phyloP scores from a whole-genome alignment of 2,888 invertebrate genomes.

The Ceratothoa steindachneri region DNA sequence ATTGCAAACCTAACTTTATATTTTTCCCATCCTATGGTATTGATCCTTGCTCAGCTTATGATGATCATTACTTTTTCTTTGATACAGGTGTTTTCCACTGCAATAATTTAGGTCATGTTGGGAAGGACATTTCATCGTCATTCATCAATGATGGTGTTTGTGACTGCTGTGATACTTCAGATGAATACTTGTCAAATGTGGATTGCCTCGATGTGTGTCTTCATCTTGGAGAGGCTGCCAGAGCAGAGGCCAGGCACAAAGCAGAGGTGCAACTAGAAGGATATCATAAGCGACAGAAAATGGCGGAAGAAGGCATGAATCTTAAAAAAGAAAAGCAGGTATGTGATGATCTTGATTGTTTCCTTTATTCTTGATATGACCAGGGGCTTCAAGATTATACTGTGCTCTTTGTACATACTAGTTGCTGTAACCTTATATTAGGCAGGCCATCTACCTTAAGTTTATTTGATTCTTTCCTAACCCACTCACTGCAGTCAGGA shows the following conservation, averaged over 20 bases:
- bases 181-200: constrained; percentile 60
- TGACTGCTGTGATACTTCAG: constrained; percentile 86
- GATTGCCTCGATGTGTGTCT: constrained; percentile 33
- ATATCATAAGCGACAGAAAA: constrained; percentile 32
- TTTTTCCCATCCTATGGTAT: no score
- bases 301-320: constrained; percentile 43
- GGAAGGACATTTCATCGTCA: constrained; percentile 51
- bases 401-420: neutral
- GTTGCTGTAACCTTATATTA: no score
- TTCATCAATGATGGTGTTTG: constrained; percentile 57
- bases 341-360: neutral
- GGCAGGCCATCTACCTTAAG: no score
- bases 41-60: no score
- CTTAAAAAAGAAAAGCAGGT: constrained; percentile 39
- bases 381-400: neutral
- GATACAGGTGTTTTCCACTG: constrained; percentile 43
- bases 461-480: no score
- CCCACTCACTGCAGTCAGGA: no score
- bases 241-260: constrained; percentile 32
- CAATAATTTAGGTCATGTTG: constrained; percentile 28
- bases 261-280: constrained; percentile 38
- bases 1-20: no score
- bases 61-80: no score
- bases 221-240: constrained; percentile 33
- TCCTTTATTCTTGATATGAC: no score